These are phyloP conservation scores for Trichonephila inaurata DNA, from an alignment of 1,140 invertebrate genomes.

Conservation along the genomic window DNA sequence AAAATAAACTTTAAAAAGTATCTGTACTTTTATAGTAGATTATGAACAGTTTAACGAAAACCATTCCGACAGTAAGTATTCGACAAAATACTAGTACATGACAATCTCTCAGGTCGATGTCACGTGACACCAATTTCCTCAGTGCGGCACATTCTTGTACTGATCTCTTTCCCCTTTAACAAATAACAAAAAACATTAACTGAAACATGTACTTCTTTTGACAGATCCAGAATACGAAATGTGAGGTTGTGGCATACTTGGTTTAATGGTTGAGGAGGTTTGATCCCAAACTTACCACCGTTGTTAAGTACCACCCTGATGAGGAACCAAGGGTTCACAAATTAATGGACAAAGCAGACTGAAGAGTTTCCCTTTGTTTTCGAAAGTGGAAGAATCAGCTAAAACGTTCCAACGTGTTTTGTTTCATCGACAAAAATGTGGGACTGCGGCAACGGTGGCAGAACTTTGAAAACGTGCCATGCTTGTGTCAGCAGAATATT, in stretches of 20 bases:
- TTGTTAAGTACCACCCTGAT: background rate
- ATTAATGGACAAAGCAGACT: constrained; percentile 19
- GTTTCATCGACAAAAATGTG: constrained; percentile 63
- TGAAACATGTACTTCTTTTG: background rate
- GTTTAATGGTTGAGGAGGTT: background rate
- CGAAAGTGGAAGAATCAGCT: constrained; percentile 43
- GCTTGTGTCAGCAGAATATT: constrained; percentile 68
- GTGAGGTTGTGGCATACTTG: background rate
- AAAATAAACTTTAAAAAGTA: too few relatives aligned
- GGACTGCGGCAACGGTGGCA: background rate
- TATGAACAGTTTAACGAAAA: too few relatives aligned
- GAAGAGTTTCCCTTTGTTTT: constrained; percentile 55
- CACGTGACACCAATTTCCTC: background rate
- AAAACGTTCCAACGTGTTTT: constrained; percentile 26
- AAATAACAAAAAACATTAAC: background rate
- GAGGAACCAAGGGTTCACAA: background rate
- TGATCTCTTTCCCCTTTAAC: background rate
- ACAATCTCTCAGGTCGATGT: background rate
- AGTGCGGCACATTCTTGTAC: background rate
- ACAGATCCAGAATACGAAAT: background rate
- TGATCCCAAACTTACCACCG: background rate
- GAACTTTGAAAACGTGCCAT: constrained; percentile 44
- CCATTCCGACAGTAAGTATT: too few relatives aligned
- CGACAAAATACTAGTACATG: too few relatives aligned
- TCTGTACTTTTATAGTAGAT: too few relatives aligned